Base-by-base conservation (phyloP, 2,888 invertebrate genomes). In the Rotaria sp. region DNA sequence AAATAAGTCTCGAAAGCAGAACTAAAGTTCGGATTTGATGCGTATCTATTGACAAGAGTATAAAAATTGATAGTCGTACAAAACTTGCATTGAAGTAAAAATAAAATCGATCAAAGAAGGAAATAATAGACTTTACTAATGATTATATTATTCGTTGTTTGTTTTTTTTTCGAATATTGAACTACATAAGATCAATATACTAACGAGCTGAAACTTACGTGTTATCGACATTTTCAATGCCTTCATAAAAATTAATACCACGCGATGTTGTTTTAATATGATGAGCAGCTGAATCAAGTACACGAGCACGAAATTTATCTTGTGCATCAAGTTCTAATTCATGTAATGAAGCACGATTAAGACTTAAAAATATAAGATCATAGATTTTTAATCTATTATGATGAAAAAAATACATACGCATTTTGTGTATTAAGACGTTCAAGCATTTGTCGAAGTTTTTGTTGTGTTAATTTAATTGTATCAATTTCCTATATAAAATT, bases 311-410 rank as follows among this genome's bases (percentile, higher is more conserved):
- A 91, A 96, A 95, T 92, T 96, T 96, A 90, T 95, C 95, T 84
- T 94, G 93, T 87, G 96, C 93, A 91, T 97, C 96, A 1, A 94
- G 93, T 92, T 97, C 96, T 87, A 97, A 92, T 90, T 95, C 94
- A 91, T 96, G 95, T 90, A 91, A 90, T 26, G 91, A 90, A 35
- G 91, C 90, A 67, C 91, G 89, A 89, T 91, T 89, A 87, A 91
- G 87, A 74, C 91, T 91, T 88, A 67, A 13, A 75, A 13, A 75
- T n/a, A 41, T 67, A 57, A n/a, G 24, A 30, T 13, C 7, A 35
- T 26, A 67, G 0, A 67, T 21, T 5, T 35, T 35, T 35, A 13
- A 35, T 18, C 21, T 18, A 15, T 2, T 11, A 21, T 35, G 1
- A 10, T n/a, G 30, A 30, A 35, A 21, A 0, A 0, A n/a, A 15